Percentiles rank a stretch among this genome's conserved stretches.
Conservation (phyloP, 1,140 invertebrate genomes). For the Macrobrachium rosenbergii region DNA sequence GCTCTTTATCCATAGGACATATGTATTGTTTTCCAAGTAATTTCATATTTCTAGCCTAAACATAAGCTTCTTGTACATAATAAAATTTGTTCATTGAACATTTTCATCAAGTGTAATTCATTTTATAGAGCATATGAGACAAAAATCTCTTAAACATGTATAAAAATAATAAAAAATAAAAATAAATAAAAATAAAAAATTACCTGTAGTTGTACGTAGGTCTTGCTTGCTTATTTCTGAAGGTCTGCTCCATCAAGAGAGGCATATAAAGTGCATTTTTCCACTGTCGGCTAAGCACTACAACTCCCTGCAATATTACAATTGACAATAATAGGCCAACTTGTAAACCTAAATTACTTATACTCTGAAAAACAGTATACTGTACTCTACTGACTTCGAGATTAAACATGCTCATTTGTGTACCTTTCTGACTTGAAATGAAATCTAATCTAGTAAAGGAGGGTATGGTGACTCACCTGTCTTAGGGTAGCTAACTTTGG, state of each 20-base stretch:
- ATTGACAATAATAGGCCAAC: slow-evolving; percentile 9
- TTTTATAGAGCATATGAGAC: too few species aligned
- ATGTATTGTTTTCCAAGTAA: too few species aligned
- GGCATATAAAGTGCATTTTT: slow-evolving; percentile 97
- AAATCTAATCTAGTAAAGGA: slow-evolving; percentile 32
- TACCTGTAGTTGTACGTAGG: slow-evolving; percentile 43
- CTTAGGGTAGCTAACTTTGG: slow-evolving; percentile 90
- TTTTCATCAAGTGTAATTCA: too few species aligned
- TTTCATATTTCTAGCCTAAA: too few species aligned
- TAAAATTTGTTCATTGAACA: too few species aligned
- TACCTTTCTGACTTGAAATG: neutral
- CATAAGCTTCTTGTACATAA: too few species aligned
- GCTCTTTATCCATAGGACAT: too few species aligned
- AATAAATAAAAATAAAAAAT: too few species aligned
- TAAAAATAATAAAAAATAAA: slow-evolving; percentile 63
- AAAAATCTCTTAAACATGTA: too few species aligned
- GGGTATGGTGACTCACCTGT: slow-evolving; percentile 74
- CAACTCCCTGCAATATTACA: slow-evolving; percentile 79
- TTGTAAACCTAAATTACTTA: slow-evolving; percentile 60
- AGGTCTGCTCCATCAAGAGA: slow-evolving; percentile 88
- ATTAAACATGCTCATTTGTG: neutral
- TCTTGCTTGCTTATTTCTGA: slow-evolving; percentile 69
- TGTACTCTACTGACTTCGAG: neutral
- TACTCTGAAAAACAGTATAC: neutral
- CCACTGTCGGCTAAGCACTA: slow-evolving; percentile 94